Evolutionary conservation across 2,113 vertebrate genomes (phyloP).

Genomic region (Lynx canadensis): DNA sequence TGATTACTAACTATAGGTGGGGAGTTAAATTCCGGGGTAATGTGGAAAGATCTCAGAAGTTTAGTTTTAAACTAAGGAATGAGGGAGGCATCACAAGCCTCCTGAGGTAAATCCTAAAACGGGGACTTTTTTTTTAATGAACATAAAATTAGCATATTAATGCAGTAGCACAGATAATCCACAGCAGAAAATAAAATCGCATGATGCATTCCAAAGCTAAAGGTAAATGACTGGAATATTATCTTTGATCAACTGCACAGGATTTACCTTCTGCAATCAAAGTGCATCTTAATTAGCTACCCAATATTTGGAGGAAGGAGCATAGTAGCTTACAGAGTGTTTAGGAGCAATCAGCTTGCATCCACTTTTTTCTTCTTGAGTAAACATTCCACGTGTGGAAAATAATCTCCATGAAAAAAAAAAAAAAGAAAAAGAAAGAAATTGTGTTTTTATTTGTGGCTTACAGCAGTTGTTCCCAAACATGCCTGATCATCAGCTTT

Average conservation of each 20-base stretch:
- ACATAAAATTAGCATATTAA: conserved; percentile 42
- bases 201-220: conserved; percentile 45
- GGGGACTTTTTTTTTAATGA: neutral
- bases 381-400: conserved; percentile 30
- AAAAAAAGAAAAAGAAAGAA: neutral
- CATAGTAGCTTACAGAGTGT: neutral
- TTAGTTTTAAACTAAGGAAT: conserved; percentile 47
- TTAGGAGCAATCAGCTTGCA: neutral
- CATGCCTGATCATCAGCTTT: conserved; percentile 35
- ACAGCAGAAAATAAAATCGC: conserved; percentile 60
- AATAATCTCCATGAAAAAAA: conserved; percentile 50
- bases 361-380: conserved; percentile 26
- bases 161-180: conserved; percentile 42
- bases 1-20: neutral
- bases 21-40: neutral
- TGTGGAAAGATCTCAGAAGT: neutral
- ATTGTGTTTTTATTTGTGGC: neutral
- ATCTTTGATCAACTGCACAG: conserved; percentile 54
- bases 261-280: conserved; percentile 65
- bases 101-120: conserved; percentile 39
- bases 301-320: neutral
- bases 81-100: neutral
- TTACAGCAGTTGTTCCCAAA: conserved; percentile 26
- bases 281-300: conserved; percentile 49
- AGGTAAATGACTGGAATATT: conserved; percentile 54